phyloP scores from a whole-genome alignment of 2,888 invertebrate species.

The Cantharis nigra region DNA sequence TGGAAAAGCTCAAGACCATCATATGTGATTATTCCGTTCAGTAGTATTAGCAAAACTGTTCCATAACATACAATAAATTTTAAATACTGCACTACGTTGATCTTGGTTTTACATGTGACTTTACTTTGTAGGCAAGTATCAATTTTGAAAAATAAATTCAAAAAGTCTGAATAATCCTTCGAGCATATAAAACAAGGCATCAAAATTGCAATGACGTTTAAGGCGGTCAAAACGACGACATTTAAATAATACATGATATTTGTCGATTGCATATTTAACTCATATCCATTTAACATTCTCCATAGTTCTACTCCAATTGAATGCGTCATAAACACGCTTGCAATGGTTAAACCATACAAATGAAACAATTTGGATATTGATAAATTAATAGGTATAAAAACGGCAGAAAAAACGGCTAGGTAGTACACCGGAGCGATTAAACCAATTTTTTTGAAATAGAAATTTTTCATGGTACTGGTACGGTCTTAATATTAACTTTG shows the following conservation, averaged over 20 bases:
- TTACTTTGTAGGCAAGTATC: neutral
- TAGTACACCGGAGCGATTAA: neutral
- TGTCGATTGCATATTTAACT: neutral
- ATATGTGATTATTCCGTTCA: too few relatives aligned
- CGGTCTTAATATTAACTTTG: neutral
- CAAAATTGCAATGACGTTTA: neutral
- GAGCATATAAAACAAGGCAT: too few relatives aligned
- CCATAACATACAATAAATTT: neutral
- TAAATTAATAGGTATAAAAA: neutral
- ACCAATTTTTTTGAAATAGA: neutral
- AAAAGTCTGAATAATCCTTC: neutral
- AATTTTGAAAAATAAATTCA: neutral
- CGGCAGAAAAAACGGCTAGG: neutral
- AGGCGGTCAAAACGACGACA: accelerated
- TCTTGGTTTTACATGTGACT: neutral
- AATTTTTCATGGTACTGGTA: neutral
- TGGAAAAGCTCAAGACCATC: too few relatives aligned
- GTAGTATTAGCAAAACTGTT: accelerated
- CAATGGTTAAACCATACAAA: neutral
- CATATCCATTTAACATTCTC: neutral
- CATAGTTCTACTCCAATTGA: neutral
- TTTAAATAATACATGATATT: neutral
- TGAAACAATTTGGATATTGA: neutral
- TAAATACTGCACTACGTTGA: neutral
- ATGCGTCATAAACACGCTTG: neutral